Conservation (phyloP, 2,797 vertebrate species). For the Allobates femoralis region DNA sequence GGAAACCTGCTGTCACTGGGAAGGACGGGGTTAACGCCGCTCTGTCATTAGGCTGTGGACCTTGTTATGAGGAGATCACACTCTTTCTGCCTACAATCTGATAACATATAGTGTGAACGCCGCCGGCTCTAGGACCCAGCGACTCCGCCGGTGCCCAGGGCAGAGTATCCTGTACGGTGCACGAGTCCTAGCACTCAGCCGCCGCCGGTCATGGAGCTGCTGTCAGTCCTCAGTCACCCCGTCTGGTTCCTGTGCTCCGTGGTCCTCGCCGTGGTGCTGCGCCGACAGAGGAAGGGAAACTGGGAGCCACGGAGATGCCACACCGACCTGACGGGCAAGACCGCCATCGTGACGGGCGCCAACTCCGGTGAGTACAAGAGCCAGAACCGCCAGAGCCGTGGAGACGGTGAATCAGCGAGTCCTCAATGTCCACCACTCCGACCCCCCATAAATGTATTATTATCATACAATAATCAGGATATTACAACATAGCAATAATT, state of each 20-base stretch:
- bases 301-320: slow-evolving; percentile 78
- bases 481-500: too few relatives aligned
- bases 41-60: too few relatives aligned
- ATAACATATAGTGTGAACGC: too few relatives aligned
- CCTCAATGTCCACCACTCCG: too few relatives aligned
- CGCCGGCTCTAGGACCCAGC: slow-evolving; percentile 25
- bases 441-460: too few relatives aligned
- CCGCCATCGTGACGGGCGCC: slow-evolving; percentile 85
- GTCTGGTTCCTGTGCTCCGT: slow-evolving; percentile 72
- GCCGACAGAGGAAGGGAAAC: slow-evolving; percentile 52
- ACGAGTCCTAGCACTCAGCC: not conserved
- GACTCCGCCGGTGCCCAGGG: not conserved
- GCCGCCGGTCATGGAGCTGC: slow-evolving; percentile 62
- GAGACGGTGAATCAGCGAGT: too few relatives aligned
- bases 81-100: too few relatives aligned
- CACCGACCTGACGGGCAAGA: slow-evolving; percentile 78
- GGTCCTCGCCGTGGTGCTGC: slow-evolving; percentile 72
- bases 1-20: too few relatives aligned
- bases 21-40: too few relatives aligned
- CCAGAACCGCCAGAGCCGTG: too few relatives aligned
- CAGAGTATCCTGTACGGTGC: not conserved
- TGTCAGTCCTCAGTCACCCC: slow-evolving; percentile 70
- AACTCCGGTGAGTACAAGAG: slow-evolving; percentile 76
- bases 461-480: too few relatives aligned
- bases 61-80: too few relatives aligned